A percentile compares a stretch with the other conserved stretches of the same genome.
Conservation (phyloP, 2,113 vertebrate genomes). For the Nesospiza acunhae region DNA sequence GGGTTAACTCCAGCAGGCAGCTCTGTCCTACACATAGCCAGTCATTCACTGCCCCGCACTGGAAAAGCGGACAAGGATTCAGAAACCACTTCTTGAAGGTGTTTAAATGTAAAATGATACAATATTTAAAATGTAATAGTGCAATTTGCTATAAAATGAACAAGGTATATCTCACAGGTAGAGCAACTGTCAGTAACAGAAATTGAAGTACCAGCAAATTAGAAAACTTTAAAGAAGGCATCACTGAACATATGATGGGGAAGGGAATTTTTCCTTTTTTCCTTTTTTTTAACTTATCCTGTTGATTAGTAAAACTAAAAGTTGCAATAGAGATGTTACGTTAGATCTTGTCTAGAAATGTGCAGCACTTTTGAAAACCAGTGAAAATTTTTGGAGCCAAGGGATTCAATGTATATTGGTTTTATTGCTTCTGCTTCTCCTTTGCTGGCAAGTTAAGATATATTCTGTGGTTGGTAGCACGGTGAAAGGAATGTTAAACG, state of each 20-base stretch:
- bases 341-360: neutral
- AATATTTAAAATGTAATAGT: neutral
- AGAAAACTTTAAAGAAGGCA: neutral
- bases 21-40: neutral
- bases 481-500: neutral
- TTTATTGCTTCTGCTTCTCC: neutral
- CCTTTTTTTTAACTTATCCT: neutral
- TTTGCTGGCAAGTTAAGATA: neutral
- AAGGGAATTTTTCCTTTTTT: neutral
- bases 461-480: neutral
- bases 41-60: accelerated
- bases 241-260: neutral
- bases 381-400: neutral
- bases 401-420: neutral
- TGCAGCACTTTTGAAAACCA: neutral
- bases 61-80: neutral
- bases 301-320: neutral
- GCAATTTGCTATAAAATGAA: neutral
- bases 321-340: neutral
- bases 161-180: neutral
- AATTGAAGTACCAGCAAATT: neutral
- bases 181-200: neutral
- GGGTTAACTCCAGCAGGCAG: neutral
- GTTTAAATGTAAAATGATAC: neutral
- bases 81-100: neutral